These are phyloP conservation scores for Leptinotarsa lineolata DNA, from an alignment of 1,140 invertebrate species.

Conservation along the genomic window DNA sequence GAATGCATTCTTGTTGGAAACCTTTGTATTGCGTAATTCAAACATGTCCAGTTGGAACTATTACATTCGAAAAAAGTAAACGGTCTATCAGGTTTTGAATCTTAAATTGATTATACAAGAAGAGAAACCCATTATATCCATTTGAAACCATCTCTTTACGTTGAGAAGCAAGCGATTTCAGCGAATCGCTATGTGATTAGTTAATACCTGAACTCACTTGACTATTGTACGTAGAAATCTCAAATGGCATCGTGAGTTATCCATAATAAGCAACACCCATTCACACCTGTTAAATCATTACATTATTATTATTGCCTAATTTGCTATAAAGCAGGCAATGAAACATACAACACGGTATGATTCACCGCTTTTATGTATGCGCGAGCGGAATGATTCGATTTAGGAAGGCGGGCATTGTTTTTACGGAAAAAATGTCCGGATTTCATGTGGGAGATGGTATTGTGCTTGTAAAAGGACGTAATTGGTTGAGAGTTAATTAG, in stretches of 20 bases:
- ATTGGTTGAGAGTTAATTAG: neutral
- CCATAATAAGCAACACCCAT: conserved; percentile 8
- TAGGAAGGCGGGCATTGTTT: neutral
- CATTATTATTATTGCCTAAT: conserved; percentile 9
- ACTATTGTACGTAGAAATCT: neutral
- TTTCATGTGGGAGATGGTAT: conserved; percentile 3
- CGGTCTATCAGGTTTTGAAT: no score
- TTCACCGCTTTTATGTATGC: neutral
- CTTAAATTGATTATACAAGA: no score
- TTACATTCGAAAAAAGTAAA: no score
- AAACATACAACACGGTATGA: neutral
- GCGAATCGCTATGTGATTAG: no score
- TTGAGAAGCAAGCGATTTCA: no score
- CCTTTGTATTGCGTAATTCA: no score
- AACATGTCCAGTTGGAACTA: no score
- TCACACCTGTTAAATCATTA: conserved; percentile 6
- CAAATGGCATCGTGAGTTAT: neutral
- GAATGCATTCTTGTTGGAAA: no score
- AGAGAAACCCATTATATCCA: no score
- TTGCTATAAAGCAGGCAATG: neutral
- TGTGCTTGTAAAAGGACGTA: neutral
- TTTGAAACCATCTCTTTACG: no score
- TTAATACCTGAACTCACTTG: no score
- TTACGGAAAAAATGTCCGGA: neutral
- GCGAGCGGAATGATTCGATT: neutral